phyloP scores from a whole-genome alignment of 2,113 vertebrate genomes.

The Tetraodon nigroviridis region DNA sequence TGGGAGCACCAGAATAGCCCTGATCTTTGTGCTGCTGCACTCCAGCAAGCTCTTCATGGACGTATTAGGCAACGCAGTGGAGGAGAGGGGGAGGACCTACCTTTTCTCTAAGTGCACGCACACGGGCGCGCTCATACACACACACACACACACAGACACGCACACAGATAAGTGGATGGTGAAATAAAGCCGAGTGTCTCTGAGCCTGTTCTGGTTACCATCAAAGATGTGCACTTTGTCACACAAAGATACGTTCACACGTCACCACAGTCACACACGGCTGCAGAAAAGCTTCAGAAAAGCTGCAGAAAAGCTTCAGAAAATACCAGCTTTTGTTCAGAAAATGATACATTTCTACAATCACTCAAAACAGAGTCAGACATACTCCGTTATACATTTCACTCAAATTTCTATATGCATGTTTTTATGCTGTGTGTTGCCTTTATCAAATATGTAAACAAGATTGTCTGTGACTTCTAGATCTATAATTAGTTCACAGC shows the following conservation, averaged over 20 bases:
- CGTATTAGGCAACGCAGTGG: conserved; percentile 80
- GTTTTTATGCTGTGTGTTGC: not conserved
- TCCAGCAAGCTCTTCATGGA: conserved; percentile 68
- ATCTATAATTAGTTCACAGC: too few species aligned
- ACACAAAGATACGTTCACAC: conserved; percentile 29
- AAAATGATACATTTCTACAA: conserved; percentile 9
- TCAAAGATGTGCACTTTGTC: conserved; percentile 42
- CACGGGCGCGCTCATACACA: conserved; percentile 23
- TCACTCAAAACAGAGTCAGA: conserved; percentile 1
- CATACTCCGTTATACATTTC: not conserved
- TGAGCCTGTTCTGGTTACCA: conserved; percentile 43
- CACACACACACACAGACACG: conserved; percentile 22
- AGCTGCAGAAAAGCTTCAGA: too few species aligned
- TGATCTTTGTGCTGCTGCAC: conserved; percentile 77
- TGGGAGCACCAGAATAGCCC: conserved; percentile 86
- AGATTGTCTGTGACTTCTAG: too few species aligned
- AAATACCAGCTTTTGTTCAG: conserved; percentile 2
- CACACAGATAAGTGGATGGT: conserved; percentile 20
- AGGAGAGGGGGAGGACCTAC: conserved; percentile 49
- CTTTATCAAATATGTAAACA: too few species aligned
- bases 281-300: too few species aligned
- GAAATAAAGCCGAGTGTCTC: conserved; percentile 61
- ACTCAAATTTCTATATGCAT: not conserved
- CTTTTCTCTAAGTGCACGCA: conserved; percentile 24
- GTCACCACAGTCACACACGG: conserved; percentile 2